phyloP scores from a whole-genome alignment of 2,797 vertebrate genomes.

The Borostomias antarcticus region DNA sequence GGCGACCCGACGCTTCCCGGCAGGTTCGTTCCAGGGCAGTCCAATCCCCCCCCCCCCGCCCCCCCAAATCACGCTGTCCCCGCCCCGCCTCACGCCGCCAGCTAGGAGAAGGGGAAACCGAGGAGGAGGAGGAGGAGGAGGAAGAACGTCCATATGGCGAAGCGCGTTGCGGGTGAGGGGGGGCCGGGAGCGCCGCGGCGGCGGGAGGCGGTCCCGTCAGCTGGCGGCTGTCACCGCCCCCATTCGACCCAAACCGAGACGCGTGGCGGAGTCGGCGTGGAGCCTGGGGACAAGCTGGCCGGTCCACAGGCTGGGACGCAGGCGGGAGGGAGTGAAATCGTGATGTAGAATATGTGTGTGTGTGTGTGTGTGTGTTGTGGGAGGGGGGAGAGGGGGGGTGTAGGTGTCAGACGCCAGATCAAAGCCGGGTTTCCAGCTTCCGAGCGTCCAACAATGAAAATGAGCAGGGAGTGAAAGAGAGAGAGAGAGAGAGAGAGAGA shows the following conservation, averaged over 20 bases:
- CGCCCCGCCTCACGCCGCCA: not conserved
- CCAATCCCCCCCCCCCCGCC: slow-evolving; percentile 44
- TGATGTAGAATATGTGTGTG: not conserved
- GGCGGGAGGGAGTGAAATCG: not conserved
- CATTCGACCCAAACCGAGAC: not conserved
- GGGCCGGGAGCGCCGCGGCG: too few relatives aligned
- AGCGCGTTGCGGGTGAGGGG: not conserved
- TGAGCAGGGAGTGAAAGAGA: not conserved
- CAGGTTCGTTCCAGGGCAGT: slow-evolving; percentile 54
- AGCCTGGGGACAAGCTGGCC: too few relatives aligned
- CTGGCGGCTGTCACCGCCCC: not conserved
- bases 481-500: not conserved
- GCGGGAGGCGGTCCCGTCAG: not conserved
- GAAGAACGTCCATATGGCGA: too few relatives aligned
- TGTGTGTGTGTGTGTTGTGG: not conserved
- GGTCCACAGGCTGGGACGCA: not conserved
- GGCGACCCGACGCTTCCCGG: slow-evolving; percentile 55
- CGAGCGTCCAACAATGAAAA: too few relatives aligned
- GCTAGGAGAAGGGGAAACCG: not conserved
- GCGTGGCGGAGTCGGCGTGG: too few relatives aligned
- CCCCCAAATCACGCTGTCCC: slow-evolving; percentile 21
- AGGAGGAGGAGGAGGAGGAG: not conserved
- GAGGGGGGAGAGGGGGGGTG: slow-evolving; percentile 21
- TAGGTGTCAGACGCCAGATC: too few relatives aligned
- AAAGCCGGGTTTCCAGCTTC: too few relatives aligned